Evolutionary conservation across 1,140 invertebrate genomes (phyloP), one percentile per base, ranked within the genome.

Genomic region (Tyrophagus putrescentiae): DNA sequence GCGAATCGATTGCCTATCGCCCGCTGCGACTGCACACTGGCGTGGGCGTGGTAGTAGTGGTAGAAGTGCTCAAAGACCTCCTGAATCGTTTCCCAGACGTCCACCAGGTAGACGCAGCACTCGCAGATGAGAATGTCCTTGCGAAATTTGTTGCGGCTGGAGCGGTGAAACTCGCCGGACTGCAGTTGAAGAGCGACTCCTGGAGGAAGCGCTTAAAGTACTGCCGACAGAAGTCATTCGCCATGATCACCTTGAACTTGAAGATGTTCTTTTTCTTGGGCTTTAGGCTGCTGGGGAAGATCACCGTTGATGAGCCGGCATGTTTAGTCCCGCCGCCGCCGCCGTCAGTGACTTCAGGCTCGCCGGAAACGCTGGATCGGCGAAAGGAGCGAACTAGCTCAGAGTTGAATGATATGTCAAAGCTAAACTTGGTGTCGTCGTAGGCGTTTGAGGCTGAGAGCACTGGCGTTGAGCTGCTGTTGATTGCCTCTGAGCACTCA

Each of bases 221-320:
- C 9, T 13, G 9, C 11, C 52, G 52, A 18, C 13, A 28, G 27
- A 31, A 31, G n/a, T 54, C 25, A 27, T 54, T 54, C 31, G 52
- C 52, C 52, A 54, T 54, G 13, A 54, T 54, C 4, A 9, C 7
- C 9, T 54, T 7, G 27, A 54, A 54, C 27, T 54, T 54, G 52
- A 54, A 54, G 13, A 54, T 54, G 9, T 54, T 54, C 25, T 54
- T 54, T 34, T 54, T 13, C 39, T 52, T 52, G 2, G 48, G 48
- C 23, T 9, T 2, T 27, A 21, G 41, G 25, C 18, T 5, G 18
- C 18, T 42, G 2, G 25, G 18, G 41, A 42, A 21, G 41, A 42
- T 42, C 25, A 3, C 6, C 6, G 41, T 42, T 42, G 41, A 42
- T 42, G 41, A 42, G 18, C 25, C 4, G 25, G 18, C 41, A 5